Base-by-base conservation (phyloP, 2,797 vertebrate genomes). In the Eutrigla gurnardus region DNA sequence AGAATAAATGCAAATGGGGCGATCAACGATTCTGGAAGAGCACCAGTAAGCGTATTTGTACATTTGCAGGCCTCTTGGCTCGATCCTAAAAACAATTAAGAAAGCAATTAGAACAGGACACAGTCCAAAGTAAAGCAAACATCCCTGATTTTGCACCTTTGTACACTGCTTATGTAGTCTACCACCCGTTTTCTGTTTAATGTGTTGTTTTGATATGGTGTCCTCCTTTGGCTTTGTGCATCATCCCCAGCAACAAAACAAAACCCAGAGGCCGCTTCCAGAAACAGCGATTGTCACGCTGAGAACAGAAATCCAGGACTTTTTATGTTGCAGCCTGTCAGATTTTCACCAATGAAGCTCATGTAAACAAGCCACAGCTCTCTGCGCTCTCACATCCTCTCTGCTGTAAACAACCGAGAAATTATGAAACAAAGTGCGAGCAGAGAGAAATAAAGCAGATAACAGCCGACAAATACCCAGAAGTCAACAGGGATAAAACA, bases 201-300 rank as follows among this genome's bases (percentile, higher is more conserved):
- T 59, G 74, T 80, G 76, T 74, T 75, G 81, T 83, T 82, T 80
- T 75, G 70, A 68, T 84, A 55, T 66, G 5, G n/a, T 71, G 73
- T 84, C 78, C 75, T 86, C 73, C 53, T 81, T 73, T 13, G 46
- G 64, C 50, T 76, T 59, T 57, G 65, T 18, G 68, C 63, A 66
- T 80, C 79, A 81, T 78, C 81, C 62, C 25, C 73, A 36, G 53
- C 76, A 75, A 75, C 61, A 74, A 47, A 74, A 62, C 65, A 64
- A 42, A 39, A 36, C 18, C 74, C 75, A 1, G 13, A 46, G 70
- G 80, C 78, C 40, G 15, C 68, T 65, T 73, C 53, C 62, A 65
- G 25, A 70, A 72, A 55, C 65, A 32, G 47, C 18, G 0, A 35
- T 63, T 17, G 75, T 72, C 17, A 7, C 18, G 54, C 52, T 7